Percentiles rank a stretch among this genome's conserved stretches.
Conservation (phyloP, 2,797 vertebrate genomes). For the Chloroceryle amazona region DNA sequence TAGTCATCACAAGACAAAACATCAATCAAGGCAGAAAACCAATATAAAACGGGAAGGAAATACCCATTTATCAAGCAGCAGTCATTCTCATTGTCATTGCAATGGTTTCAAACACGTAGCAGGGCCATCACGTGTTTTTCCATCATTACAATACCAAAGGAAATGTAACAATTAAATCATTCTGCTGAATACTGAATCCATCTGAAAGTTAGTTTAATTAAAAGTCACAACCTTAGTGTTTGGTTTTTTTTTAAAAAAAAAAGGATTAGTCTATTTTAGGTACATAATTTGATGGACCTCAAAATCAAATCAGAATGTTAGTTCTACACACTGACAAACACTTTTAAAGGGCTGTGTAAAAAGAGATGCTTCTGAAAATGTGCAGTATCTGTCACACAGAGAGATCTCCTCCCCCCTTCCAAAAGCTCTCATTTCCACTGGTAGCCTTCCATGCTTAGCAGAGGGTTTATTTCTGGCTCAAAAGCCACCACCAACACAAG, state of each 20-base stretch:
- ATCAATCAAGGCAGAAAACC: conserved; percentile 57
- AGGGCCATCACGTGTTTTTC: conserved; percentile 14
- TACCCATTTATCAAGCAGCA: conserved; percentile 52
- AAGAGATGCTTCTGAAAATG: not conserved
- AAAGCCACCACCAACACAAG: not conserved
- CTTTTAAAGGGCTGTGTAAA: not conserved
- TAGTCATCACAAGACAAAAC: conserved; percentile 67
- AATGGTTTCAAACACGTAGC: conserved; percentile 61
- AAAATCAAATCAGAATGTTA: not conserved
- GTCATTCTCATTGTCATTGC: conserved; percentile 43
- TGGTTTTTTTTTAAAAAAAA: not conserved
- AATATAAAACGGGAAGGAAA: conserved; percentile 66
- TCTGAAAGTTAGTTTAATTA: conserved; percentile 1
- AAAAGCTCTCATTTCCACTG: not conserved
- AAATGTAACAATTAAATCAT: conserved; percentile 9
- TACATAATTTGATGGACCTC: not conserved
- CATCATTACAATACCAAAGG: conserved; percentile 67
- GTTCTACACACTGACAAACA: not conserved
- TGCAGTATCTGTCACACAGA: not conserved
- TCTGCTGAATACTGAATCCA: conserved; percentile 1
- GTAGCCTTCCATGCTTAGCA: not conserved
- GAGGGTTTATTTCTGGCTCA: not conserved
- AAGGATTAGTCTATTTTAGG: not conserved
- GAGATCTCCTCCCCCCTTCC: not conserved
- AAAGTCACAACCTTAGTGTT: not conserved